Evolutionary conservation across 1,140 invertebrate genomes (phyloP), one percentile per base, ranked within the genome.

Genomic region (Scylla paramamosain): DNA sequence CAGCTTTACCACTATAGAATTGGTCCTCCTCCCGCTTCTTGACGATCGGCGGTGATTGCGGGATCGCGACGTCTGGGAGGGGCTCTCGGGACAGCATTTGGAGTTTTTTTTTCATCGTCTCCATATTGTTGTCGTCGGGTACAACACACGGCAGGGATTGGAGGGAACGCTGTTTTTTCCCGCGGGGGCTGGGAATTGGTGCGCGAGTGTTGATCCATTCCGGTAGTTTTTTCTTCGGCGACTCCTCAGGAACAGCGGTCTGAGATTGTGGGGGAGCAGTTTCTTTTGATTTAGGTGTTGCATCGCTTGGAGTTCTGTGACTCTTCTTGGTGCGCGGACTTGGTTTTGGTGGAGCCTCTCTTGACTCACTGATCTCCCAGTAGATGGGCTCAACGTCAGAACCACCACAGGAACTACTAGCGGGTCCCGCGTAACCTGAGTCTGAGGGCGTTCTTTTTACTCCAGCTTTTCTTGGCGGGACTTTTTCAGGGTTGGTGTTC

Each of bases 91-190:
- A 95, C 84, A 95, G 10, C 28, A 92, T 20, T 52, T 95, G 94
- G 84, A 95, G 94, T 95, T 95, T 95, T 95, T 95, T 95, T 95
- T 95, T 95, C 32, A 95, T 91, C 29, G 82, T 14, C 39, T 95
- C 94, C 31, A 95, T 95, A 20, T 91, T 77, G 29, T 93, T 89
- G 20, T 95, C 94, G 6, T 28, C 48, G 0, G 91, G 94, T 6
- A 93, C 94, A 6, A 95, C 91, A 0, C 48, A 88, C 1, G 94
- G 94, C 29, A 95, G 84, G 31, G 94, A 95, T 46, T 95, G 94
- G 6, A 95, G 91, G 52, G 94, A 95, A 20, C 91, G 91, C 59
- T 95, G 94, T 52, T 95, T 95, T 8, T 95, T 95, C 8, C 29
- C 83, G 14, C 94, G 94, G n/a, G 94, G 94, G 45, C 91, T 95